These are phyloP conservation scores for Tineola bisselliella DNA, from an alignment of 2,888 invertebrate genomes.

Conservation along the genomic window DNA sequence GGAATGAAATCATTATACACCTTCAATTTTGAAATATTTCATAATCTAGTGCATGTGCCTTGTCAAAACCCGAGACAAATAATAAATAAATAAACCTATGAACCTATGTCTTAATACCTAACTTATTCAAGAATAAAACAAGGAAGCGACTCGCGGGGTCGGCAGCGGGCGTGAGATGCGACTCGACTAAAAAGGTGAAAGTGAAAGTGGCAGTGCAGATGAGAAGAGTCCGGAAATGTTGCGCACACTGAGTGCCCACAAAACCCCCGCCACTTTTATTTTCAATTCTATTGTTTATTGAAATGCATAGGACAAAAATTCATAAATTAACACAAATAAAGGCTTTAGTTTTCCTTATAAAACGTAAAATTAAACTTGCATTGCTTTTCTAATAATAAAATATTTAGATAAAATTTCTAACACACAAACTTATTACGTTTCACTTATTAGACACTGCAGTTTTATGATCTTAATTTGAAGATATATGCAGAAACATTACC, in stretches of 20 bases:
- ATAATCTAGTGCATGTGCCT: too few relatives aligned
- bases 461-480: not conserved
- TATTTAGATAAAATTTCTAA: too few relatives aligned
- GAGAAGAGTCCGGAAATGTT: slow-evolving; percentile 54
- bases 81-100: too few relatives aligned
- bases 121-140: not conserved
- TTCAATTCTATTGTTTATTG: not conserved
- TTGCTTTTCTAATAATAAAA: too few relatives aligned
- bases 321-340: too few relatives aligned
- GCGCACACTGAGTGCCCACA: slow-evolving; percentile 25
- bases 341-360: too few relatives aligned
- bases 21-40: too few relatives aligned
- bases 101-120: too few relatives aligned
- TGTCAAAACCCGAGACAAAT: too few relatives aligned
- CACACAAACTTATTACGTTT: too few relatives aligned
- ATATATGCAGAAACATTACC: slow-evolving; percentile 42
- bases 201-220: slow-evolving; percentile 64
- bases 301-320: not conserved
- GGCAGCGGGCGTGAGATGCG: slow-evolving; percentile 6
- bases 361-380: too few relatives aligned
- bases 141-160: slow-evolving; percentile 47
- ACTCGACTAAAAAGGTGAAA: slow-evolving; percentile 47
- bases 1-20: not conserved
- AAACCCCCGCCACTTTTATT: slow-evolving; percentile 20
- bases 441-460: not conserved